Base-by-base conservation (phyloP, 1,140 invertebrate species). In the Pseudomyrmex concolor region DNA sequence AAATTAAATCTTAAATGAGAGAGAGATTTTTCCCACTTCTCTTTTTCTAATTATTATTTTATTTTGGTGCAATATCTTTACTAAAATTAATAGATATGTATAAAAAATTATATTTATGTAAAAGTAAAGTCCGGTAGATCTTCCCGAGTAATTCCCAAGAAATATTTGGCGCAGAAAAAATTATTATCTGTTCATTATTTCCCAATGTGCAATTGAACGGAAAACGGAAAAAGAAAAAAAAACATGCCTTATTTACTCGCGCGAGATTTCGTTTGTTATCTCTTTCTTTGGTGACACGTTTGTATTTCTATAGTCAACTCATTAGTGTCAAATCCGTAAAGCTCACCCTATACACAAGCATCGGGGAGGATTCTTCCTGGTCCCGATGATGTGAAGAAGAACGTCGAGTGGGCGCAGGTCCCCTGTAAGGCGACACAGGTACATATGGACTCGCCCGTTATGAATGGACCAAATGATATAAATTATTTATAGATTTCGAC, bases 401-500 rank as follows among this genome's bases (percentile, higher is more conserved):
- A 50, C 34, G 64, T 74, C 84, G 91, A 68, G 77, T 72, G 63
- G 54, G 57, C 64, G 76, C 90, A 87, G 86, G 92, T 91, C 89
- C 89, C 89, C 82, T 92, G 93, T 94, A 94, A 93, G 90, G 86
- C 89, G 93, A 94, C 92, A 93, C 93, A 94, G 92, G 93, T 93
- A 93, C 93, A 93, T 93, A 94, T 94, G 92, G 93, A 91, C 92
- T 87, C 78, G 73, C 76, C 66, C 89, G 83, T 84, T 93, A 50
- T 73, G 92, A 94, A 94, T 93, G 92, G 92, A 85, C 91, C 93
- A 94, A 94, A 94, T 94, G 93, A 94, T 94, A 94, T 94, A 94
- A 94, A 94, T 94, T 94, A 94, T 94, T 94, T 94, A 94, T 94
- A 91, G 93, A 93, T 94, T 93, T 94, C 93, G 92, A 93, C 93